These are phyloP conservation scores for Netelia melanura DNA, from an alignment of 2,888 invertebrate genomes.

Conservation along the genomic window DNA sequence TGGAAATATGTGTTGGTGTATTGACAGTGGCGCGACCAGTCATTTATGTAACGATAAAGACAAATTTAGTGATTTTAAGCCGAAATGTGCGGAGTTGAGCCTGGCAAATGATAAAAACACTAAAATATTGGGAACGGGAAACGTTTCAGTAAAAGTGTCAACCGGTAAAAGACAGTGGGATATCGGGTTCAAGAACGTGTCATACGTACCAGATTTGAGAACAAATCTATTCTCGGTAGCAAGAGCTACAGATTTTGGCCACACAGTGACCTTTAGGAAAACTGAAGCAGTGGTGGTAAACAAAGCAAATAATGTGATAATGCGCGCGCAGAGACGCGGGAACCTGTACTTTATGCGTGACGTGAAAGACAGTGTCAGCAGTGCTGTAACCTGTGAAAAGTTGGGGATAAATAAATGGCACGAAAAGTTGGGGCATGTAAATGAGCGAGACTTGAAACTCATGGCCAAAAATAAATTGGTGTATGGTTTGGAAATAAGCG, in stretches of 20 bases:
- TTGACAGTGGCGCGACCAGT: constrained; percentile 42
- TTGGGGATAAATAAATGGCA: constrained; percentile 55
- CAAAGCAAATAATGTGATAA: constrained; percentile 32
- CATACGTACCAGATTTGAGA: constrained; percentile 53
- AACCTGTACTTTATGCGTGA: constrained; percentile 55
- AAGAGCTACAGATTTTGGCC: constrained; percentile 59
- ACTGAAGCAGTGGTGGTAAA: constrained; percentile 53
- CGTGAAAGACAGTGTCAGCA: constrained; percentile 23
- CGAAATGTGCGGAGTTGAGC: neutral
- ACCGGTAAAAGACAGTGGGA: constrained; percentile 20
- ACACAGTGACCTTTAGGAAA: constrained; percentile 48
- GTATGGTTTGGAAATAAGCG: constrained; percentile 48
- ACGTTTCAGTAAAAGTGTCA: constrained; percentile 25
- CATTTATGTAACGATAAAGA: constrained; percentile 20
- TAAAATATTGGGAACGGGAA: constrained; percentile 48
- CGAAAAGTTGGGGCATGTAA: constrained; percentile 58
- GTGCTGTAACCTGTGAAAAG: constrained; percentile 15
- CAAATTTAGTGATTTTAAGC: constrained; percentile 3
- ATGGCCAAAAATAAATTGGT: constrained; percentile 54
- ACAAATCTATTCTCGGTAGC: constrained; percentile 64
- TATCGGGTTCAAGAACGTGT: constrained; percentile 21
- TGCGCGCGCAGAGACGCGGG: constrained; percentile 49
- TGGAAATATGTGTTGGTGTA: constrained; percentile 16
- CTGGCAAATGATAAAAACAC: constrained; percentile 38
- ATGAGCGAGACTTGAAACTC: constrained; percentile 56